Conservation (phyloP, 2,797 vertebrate species). For the Sebastes melanostomus region DNA sequence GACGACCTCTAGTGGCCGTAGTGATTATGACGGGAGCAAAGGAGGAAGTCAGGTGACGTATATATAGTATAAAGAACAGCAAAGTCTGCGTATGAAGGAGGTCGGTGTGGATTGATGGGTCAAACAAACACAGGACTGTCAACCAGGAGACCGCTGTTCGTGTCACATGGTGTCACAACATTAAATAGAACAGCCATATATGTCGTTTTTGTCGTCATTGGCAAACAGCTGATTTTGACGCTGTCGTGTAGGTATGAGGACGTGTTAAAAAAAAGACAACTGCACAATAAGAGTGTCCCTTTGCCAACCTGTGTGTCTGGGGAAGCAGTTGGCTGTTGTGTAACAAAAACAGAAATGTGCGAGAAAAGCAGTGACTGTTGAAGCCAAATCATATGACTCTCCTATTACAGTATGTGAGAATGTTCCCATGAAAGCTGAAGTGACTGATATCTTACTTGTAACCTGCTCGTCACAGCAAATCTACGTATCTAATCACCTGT, state of each 20-base stretch:
- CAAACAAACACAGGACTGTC: neutral
- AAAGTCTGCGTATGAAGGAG: neutral
- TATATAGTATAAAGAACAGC: accelerated
- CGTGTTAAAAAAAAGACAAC: neutral
- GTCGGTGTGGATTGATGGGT: neutral
- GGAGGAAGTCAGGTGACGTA: too few relatives aligned
- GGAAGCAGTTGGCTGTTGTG: constrained; percentile 34
- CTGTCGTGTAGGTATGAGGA: neutral
- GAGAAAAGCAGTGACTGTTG: neutral
- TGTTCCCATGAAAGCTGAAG: neutral
- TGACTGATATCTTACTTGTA: neutral
- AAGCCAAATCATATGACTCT: neutral
- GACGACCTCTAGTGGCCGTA: too few relatives aligned
- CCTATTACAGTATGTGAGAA: neutral
- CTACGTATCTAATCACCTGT: neutral
- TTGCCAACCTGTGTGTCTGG: constrained; percentile 7
- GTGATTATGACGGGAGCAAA: too few relatives aligned
- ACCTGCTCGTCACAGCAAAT: neutral
- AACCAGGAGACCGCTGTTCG: neutral
- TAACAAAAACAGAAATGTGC: constrained; percentile 22
- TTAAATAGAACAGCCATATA: neutral
- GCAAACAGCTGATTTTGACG: accelerated
- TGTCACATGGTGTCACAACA: neutral
- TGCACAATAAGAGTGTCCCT: neutral
- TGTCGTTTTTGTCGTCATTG: neutral